Conservation (phyloP, 53 echinoderm and acorn worm genomes). For the Apostichopus leukothele region DNA sequence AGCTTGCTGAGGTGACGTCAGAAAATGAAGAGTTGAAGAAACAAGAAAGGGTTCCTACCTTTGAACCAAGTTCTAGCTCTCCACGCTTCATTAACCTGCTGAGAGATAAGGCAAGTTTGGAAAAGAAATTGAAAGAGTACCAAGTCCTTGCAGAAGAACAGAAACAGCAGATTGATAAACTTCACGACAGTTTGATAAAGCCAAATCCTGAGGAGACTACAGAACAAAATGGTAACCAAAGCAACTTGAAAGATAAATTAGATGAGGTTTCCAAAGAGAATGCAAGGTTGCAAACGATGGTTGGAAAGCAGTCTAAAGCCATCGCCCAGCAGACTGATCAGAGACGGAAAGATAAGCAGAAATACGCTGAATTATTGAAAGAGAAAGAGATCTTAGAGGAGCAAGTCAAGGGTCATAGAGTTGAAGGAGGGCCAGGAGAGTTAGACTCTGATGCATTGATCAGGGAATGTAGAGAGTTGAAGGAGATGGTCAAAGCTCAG, state of each 20-base stretch:
- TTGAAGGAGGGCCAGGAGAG: neutral
- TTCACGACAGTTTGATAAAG: conserved; percentile 52
- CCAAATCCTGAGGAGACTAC: conserved; percentile 21
- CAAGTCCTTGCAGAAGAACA: conserved; percentile 64
- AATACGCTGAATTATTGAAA: conserved; percentile 57
- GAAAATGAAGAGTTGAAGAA: conserved; percentile 73
- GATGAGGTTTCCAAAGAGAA: conserved; percentile 63
- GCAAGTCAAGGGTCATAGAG: conserved; percentile 25
- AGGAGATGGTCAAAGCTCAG: conserved; percentile 61
- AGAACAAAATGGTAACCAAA: neutral
- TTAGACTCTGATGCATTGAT: conserved; percentile 36
- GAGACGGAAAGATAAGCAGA: conserved; percentile 69
- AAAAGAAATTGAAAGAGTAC: conserved; percentile 68
- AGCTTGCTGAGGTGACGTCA: conserved; percentile 85
- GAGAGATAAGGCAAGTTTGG: conserved; percentile 68
- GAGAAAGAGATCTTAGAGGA: conserved; percentile 61
- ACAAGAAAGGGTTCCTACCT: conserved; percentile 36
- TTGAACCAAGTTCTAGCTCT: conserved; percentile 31
- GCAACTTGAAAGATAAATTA: conserved; percentile 46
- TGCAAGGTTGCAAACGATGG: conserved; percentile 58
- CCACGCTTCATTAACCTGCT: conserved; percentile 63
- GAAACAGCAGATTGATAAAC: conserved; percentile 55
- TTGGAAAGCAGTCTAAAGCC: conserved; percentile 81
- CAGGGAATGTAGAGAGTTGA: conserved; percentile 65
- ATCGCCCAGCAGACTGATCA: conserved; percentile 84